These are phyloP conservation scores for Sorex araneus DNA, from an alignment of 2,113 vertebrate species.

Conservation along the genomic window DNA sequence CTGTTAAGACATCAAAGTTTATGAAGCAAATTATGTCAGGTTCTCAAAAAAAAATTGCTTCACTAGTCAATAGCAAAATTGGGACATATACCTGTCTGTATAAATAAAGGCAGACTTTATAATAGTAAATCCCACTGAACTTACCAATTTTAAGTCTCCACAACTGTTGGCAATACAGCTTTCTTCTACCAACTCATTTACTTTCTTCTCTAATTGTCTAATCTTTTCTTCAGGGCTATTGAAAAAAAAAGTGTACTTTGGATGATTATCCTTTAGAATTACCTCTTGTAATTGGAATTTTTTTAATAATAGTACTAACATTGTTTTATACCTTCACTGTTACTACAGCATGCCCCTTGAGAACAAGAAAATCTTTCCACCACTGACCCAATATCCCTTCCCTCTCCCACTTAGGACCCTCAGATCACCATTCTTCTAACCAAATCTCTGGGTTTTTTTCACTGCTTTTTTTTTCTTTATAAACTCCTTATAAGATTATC, in stretches of 20 bases:
- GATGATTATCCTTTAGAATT: not conserved
- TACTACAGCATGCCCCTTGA: too few relatives aligned
- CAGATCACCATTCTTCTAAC: too few relatives aligned
- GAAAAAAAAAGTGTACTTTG: constrained; percentile 73
- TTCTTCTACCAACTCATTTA: constrained; percentile 97
- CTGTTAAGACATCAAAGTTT: constrained; percentile 16
- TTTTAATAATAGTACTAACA: constrained; percentile 27
- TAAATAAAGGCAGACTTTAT: not conserved
- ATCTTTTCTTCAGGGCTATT: constrained; percentile 96
- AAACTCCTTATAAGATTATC: too few relatives aligned
- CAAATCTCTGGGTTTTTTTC: too few relatives aligned
- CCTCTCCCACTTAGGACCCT: too few relatives aligned
- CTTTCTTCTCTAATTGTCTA: constrained; percentile 97
- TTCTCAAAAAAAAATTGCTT: constrained; percentile 50
- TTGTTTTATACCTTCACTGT: too few relatives aligned
- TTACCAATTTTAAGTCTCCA: constrained; percentile 95
- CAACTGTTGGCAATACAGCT: constrained; percentile 95
- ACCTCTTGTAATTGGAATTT: constrained; percentile 26
- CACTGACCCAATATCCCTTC: too few relatives aligned
- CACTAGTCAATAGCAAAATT: not conserved
- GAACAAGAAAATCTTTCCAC: too few relatives aligned
- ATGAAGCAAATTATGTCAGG: not conserved
- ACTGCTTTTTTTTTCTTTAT: too few relatives aligned
- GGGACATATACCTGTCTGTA: not conserved
- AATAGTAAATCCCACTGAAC: constrained; percentile 57